phyloP scores from a whole-genome alignment of 2,113 vertebrate species.

The Labrus mixtus region DNA sequence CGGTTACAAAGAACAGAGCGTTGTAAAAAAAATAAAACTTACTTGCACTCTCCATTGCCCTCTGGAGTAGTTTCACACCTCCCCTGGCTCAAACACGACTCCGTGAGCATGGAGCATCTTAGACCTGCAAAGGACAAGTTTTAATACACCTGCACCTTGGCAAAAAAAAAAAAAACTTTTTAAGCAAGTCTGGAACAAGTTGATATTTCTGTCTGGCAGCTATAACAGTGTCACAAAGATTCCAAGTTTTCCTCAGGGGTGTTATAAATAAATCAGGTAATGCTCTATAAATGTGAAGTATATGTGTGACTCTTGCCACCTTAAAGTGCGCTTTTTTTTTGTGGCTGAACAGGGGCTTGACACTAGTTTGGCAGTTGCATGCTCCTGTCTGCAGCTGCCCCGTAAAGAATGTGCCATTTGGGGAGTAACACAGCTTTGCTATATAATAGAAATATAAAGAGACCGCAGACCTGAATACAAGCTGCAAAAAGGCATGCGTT shows the following conservation, averaged over 20 bases:
- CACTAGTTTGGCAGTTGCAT: conserved; percentile 46
- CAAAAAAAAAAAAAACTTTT: conserved; percentile 9
- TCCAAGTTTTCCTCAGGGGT: not conserved
- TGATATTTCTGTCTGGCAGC: not conserved
- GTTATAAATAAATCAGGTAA: conserved; percentile 12
- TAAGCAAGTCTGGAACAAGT: not conserved
- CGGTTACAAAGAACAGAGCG: not conserved
- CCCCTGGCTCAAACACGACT: conserved; percentile 91
- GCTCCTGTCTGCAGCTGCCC: conserved; percentile 58
- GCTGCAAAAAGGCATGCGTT: conserved; percentile 54
- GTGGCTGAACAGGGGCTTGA: conserved; percentile 46
- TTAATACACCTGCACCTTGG: conserved; percentile 39
- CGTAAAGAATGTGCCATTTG: conserved; percentile 53
- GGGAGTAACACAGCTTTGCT: conserved; percentile 58
- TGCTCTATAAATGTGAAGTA: conserved; percentile 39
- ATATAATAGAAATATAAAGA: conserved; percentile 13
- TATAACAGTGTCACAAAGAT: not conserved
- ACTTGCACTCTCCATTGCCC: conserved; percentile 91
- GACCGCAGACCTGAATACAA: conserved; percentile 23
- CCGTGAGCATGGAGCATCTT: conserved; percentile 83
- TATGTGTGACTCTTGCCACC: conserved; percentile 74
- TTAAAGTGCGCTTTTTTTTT: conserved; percentile 56
- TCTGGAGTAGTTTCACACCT: conserved; percentile 87
- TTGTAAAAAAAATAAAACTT: conserved; percentile 78
- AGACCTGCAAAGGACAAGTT: conserved; percentile 76